Percentiles rank a stretch among this genome's conserved stretches.
Conservation (phyloP, 2,888 invertebrate species). For the Ormyrus rosae region DNA sequence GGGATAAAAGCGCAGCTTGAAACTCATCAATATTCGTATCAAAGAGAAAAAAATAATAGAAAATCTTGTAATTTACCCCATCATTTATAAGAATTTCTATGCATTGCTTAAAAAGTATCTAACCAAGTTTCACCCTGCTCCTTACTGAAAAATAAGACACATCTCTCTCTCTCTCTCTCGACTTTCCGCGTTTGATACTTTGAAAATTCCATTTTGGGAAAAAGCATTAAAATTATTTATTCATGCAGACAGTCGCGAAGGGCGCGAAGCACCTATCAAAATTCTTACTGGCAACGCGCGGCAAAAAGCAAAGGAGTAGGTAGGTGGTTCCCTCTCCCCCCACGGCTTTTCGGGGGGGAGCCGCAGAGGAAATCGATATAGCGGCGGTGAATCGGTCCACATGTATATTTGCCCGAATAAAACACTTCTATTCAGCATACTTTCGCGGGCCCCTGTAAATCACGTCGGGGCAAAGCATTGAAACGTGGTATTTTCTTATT, state of each 20-base stretch:
- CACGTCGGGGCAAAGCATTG: slow-evolving; percentile 49
- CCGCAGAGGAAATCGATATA: slow-evolving; percentile 22
- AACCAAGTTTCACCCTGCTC: too few relatives aligned
- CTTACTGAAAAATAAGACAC: too few relatives aligned
- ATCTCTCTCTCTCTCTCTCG: too few relatives aligned
- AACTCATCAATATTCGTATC: too few relatives aligned
- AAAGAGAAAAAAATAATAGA: too few relatives aligned
- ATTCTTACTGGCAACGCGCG: not conserved
- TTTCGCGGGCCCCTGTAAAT: slow-evolving; percentile 45
- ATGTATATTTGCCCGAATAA: slow-evolving; percentile 33
- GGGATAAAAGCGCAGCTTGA: too few relatives aligned
- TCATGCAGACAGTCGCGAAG: too few relatives aligned
- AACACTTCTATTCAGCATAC: slow-evolving; percentile 48
- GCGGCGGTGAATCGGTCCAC: slow-evolving; percentile 23
- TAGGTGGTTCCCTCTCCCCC: too few relatives aligned
- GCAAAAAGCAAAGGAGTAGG: not conserved
- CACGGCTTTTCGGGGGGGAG: not conserved
- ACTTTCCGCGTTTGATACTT: not conserved
- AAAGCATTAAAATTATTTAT: too few relatives aligned
- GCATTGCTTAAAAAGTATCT: too few relatives aligned
- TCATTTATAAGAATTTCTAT: too few relatives aligned
- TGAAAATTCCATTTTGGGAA: not conserved
- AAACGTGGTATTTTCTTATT: slow-evolving; percentile 52
- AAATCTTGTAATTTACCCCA: too few relatives aligned
- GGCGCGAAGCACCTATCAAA: not conserved